Percentiles rank a stretch among this genome's conserved stretches.
phyloP scores from a whole-genome alignment of 2,113 vertebrate genomes.

The Embiotoca jacksoni region DNA sequence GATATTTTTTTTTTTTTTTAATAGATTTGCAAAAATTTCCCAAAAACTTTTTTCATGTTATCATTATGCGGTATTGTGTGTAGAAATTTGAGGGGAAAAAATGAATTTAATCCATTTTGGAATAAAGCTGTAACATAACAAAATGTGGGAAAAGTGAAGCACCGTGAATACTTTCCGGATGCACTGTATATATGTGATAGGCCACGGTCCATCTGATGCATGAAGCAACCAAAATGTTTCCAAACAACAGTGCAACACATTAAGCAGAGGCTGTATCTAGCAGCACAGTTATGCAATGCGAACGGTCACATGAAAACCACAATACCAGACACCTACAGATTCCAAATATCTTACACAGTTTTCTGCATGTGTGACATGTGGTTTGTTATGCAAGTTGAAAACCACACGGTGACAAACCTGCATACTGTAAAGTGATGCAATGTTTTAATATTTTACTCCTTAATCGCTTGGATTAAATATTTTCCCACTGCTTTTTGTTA shows the following conservation, averaged over 20 bases:
- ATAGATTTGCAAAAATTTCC: too few relatives aligned
- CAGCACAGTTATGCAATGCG: neutral
- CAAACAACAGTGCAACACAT: neutral
- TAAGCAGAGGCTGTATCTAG: neutral
- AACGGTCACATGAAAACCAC: neutral
- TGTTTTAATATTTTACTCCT: neutral
- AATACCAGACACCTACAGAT: neutral
- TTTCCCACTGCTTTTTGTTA: neutral
- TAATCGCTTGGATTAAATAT: neutral
- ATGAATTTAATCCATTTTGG: too few relatives aligned
- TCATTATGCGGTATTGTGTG: too few relatives aligned
- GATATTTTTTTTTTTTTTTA: too few relatives aligned
- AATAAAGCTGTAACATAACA: too few relatives aligned
- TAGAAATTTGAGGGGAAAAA: too few relatives aligned
- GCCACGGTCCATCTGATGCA: neutral
- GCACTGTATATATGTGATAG: neutral
- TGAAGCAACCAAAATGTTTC: neutral
- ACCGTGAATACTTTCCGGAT: too few relatives aligned
- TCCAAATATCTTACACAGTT: neutral
- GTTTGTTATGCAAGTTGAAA: neutral
- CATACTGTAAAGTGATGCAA: neutral
- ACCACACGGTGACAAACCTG: neutral
- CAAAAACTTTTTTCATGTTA: too few relatives aligned
- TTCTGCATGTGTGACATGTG: neutral
- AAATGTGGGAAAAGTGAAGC: too few relatives aligned